Evolutionary conservation across 2,888 invertebrate species (phyloP), one percentile per base, ranked within the genome.

Genomic region (Papilio elwesi): DNA sequence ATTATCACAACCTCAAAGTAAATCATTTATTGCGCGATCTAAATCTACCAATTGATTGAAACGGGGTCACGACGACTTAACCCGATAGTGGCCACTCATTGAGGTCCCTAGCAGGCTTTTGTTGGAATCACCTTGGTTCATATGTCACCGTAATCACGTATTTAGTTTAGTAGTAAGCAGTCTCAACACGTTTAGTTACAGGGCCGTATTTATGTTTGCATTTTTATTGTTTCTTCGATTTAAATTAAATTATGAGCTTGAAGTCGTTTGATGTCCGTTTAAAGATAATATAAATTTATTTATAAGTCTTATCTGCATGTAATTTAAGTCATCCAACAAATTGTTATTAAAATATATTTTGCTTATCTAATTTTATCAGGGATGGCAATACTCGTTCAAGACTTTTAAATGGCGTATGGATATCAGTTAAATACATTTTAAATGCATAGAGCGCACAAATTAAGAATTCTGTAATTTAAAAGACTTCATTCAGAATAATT

Each of bases 11-110:
- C 85, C 86, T 88, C 83, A 81, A 82, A 90, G 87, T 92, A 88
- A 90, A 91, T 92, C 90, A 91, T 91, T 92, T 92, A 92, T 91
- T 87, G 90, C 85, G 81, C 82, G 87, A 88, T 87, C 90, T 82
- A 83, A 90, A 91, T 90, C 91, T 83, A 76, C 86, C 89, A 89
- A 89, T 90, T 91, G 88, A 87, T 87, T 87, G 81, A 87, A 90
- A 87, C 38, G 85, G 86, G 90, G 90, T 89, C 89, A 82, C 78
- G 80, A 81, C 74, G 80, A 81, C 74, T 90, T 90, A 89, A 80
- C 77, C 74, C 76, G 82, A 82, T 82, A 81, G 81, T 78, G 81
- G 66, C 12, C 43, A 7, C n/a, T 38, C 63, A 47, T 52, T 63
- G 51, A 63, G 8, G 15, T 6, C 26, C 13, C 43, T 9, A 51